Conservation (phyloP, 2,888 invertebrate genomes). For the Drosophila robusta region DNA sequence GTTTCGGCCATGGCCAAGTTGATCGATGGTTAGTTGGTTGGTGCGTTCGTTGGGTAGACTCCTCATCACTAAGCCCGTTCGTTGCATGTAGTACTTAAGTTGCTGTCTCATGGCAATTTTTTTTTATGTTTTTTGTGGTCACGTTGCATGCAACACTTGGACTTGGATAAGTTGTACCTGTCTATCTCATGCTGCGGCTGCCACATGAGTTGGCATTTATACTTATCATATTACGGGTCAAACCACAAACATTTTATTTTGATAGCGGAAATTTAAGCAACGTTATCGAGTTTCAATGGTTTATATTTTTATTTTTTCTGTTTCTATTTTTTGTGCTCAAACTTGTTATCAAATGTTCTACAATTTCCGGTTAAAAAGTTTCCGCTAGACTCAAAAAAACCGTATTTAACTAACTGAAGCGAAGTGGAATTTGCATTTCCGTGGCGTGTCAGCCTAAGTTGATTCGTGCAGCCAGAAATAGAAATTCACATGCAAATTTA, state of each 20-base stretch:
- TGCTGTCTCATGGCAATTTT: conserved; percentile 56
- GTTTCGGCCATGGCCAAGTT: conserved; percentile 56
- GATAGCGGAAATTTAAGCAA: conserved; percentile 50
- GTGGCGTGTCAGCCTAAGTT: conserved; percentile 9
- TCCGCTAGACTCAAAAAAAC: conserved; percentile 26
- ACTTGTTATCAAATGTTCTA: conserved; percentile 56
- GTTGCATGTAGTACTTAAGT: conserved; percentile 51
- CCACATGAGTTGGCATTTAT: conserved; percentile 57
- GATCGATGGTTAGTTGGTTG: conserved; percentile 54
- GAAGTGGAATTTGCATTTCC: conserved; percentile 40
- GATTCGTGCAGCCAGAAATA: conserved; percentile 14
- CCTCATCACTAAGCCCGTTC: conserved; percentile 31
- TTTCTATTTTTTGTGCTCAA: conserved; percentile 24
- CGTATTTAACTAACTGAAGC: neutral
- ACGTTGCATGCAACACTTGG: conserved; percentile 60
- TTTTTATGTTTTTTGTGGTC: conserved; percentile 45
- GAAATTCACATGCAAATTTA: conserved; percentile 35
- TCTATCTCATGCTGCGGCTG: conserved; percentile 37
- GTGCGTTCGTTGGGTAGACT: conserved; percentile 23
- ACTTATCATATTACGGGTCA: conserved; percentile 52
- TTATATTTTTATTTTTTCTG: conserved; percentile 8
- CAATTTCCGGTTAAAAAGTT: conserved; percentile 53
- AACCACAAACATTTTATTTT: conserved; percentile 59
- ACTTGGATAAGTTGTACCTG: conserved; percentile 43
- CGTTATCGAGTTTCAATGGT: conserved; percentile 19